These are phyloP conservation scores for Acleris emargana DNA, from an alignment of 2,888 invertebrate genomes.

Conservation along the genomic window DNA sequence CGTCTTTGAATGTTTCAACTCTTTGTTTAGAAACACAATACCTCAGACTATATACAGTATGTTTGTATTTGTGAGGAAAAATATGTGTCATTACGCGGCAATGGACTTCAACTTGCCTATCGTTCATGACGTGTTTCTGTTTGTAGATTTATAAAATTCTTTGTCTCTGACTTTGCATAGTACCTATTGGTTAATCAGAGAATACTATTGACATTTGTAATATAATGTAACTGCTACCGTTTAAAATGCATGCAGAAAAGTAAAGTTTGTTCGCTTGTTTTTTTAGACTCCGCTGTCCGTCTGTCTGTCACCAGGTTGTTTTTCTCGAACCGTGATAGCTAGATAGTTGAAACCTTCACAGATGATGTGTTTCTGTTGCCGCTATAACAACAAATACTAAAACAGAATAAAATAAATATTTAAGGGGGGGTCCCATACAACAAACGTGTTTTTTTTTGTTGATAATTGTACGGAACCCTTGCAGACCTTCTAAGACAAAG, in stretches of 20 bases:
- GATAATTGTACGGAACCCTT: no score
- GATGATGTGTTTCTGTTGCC: no score
- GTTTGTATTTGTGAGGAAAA: constrained; percentile 11
- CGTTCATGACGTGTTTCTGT: constrained; percentile 12
- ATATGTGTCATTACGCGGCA: constrained; percentile 36
- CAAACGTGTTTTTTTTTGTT: no score
- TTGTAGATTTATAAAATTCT: constrained; percentile 27
- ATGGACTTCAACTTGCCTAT: constrained; percentile 26
- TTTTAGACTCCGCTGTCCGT: no score
- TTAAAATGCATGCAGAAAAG: background rate
- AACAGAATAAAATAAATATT: no score
- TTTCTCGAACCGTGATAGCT: no score
- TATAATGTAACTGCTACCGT: background rate
- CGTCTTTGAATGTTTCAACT: background rate
- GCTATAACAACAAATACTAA: no score
- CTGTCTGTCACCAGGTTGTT: no score
- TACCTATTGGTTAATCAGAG: background rate
- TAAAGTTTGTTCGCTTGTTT: constrained; percentile 5
- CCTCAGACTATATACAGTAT: constrained; percentile 10
- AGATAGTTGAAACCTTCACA: no score
- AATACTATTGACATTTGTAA: background rate
- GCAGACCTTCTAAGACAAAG: no score
- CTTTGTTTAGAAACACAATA: constrained; percentile 30
- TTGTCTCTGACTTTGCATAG: no score
- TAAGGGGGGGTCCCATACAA: no score